Percentiles rank a stretch among this genome's conserved stretches.
phyloP scores from a whole-genome alignment of 2,888 invertebrate genomes.

The Cepaea hortensis region DNA sequence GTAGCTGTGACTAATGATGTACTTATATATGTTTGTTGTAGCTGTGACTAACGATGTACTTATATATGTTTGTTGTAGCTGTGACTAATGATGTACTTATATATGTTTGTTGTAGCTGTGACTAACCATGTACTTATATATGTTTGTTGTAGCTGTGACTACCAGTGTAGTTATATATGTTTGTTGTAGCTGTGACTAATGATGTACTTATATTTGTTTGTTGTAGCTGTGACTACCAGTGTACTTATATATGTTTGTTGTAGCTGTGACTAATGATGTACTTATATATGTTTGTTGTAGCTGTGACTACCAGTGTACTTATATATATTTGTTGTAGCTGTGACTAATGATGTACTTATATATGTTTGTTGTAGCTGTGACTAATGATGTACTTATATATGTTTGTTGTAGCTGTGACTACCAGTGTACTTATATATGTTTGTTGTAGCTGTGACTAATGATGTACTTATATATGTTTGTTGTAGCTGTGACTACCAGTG shows the following conservation, averaged over 20 bases:
- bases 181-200: constrained; percentile 84
- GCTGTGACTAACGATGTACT: too few relatives aligned
- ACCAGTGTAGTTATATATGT: background rate
- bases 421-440: too few relatives aligned
- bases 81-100: background rate
- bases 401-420: constrained; percentile 82
- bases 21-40: constrained; percentile 69
- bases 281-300: too few relatives aligned
- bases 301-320: background rate
- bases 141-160: too few relatives aligned
- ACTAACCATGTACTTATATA: too few relatives aligned
- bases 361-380: too few relatives aligned
- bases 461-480: background rate
- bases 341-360: too few relatives aligned
- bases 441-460: too few relatives aligned
- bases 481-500: too few relatives aligned
- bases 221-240: background rate
- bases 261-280: too few relatives aligned
- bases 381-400: background rate
- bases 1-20: background rate
- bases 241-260: background rate
- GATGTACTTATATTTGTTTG: too few relatives aligned
- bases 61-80: too few relatives aligned
- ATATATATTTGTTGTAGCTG: constrained; percentile 79
- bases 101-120: constrained; percentile 81